A percentile compares a stretch with the other conserved stretches of the same genome.
These are phyloP conservation scores for Pteronotus mesoamericanus DNA, from an alignment of 2,797 vertebrate genomes.

Conservation along the genomic window DNA sequence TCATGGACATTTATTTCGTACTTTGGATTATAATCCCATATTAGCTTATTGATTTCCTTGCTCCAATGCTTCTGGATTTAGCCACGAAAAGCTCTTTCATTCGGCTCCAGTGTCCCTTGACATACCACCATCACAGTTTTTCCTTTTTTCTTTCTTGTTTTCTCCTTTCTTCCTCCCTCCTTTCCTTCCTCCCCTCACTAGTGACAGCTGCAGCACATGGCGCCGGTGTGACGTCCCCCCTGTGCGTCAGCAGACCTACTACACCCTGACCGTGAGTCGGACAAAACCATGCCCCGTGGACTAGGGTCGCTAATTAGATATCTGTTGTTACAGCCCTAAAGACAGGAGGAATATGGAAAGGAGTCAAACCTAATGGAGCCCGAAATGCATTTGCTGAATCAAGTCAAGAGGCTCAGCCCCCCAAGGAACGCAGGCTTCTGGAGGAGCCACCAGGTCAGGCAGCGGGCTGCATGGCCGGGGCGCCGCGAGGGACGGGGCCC, in stretches of 20 bases:
- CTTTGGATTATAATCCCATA: no score
- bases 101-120: not conserved
- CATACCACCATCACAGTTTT: not conserved
- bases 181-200: not conserved
- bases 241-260: no score
- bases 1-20: no score
- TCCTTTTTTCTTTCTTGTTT: no score
- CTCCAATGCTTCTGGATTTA: not conserved
- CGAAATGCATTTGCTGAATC: not conserved
- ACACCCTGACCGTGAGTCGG: not conserved
- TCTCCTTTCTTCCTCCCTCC: not conserved
- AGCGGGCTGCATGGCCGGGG: not conserved
- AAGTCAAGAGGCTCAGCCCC: not conserved
- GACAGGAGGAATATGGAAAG: not conserved
- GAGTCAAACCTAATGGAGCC: not conserved
- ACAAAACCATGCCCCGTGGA: fast-evolving
- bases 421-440: fast-evolving
- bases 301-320: not conserved
- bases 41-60: not conserved
- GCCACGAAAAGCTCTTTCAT: not conserved
- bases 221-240: not conserved
- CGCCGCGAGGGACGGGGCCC: fast-evolving
- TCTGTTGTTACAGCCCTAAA: not conserved
- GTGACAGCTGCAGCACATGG: not conserved
- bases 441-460: no score